Base-by-base conservation (phyloP, 2,888 invertebrate genomes). In the Philonicus albiceps region DNA sequence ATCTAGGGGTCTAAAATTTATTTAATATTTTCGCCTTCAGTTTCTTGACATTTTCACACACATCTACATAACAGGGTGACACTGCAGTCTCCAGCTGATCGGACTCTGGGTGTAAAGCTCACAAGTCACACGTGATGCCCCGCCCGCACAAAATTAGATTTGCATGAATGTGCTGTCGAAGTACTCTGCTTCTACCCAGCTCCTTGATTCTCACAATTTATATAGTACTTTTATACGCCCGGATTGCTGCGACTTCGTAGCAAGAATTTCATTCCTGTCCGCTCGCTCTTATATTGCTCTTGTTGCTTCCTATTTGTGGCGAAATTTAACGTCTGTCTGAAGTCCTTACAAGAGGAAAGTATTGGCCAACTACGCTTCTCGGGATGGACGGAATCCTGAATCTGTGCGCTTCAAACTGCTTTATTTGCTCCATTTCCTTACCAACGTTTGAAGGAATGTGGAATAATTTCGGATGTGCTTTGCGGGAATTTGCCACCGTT, bases 181-280 rank as follows among this genome's bases (percentile, higher is more conserved):
- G 64, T 11, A 11, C 3, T 64, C 64, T 64, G 64, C 11, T 64
- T 64, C 27, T 22, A 22, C 64, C 22, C 19, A 27, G 11, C 27
- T 27, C 27, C 49, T 49, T 22, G 7, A 64, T 19, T 64, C 27
- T 27, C 11, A 53, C 27, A 64, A 64, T 64, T 27, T 64, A 64
- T 22, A 64, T 22, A 64, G 11, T 64, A n/a, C n/a, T n/a, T n/a
- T n/a, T n/a, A 19, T 27, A 64, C 22, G 11, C 64, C 64, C 27
- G 64, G 27, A 27, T 64, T 27, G 11, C 43, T 76, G 34, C 2
- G 37, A 22, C 40, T 22, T 76, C 22, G 22, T 13, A 76, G 76
- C 13, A 64, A 40, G 76, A 76, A 76, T 76, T 76, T 76, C 34
- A 76, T 76, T 76, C 40, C 34, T 76, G 76, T 76, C 76, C 40